Base-by-base conservation (phyloP, 2,888 invertebrate genomes). In the Lasioglossum vierecki region DNA sequence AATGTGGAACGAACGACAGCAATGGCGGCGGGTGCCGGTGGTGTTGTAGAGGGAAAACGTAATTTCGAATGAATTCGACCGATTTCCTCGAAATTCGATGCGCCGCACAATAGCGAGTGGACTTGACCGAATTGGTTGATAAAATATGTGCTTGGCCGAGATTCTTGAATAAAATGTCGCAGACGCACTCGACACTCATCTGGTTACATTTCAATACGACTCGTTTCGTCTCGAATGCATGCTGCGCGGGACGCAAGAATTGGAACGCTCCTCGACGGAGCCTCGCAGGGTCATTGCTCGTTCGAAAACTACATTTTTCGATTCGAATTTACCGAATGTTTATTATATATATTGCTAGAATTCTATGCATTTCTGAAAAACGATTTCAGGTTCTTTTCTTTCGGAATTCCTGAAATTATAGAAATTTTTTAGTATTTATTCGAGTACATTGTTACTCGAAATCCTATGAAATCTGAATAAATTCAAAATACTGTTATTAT, bases 81-180 rank as follows among this genome's bases (percentile, higher is more conserved):
- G 76, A 76, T 76, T 68, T 75, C 53, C 68, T 8, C 79, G 72
- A 76, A 77, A 79, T 77, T 73, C 66, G 79, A 44, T 46, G 53
- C 49, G 1, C 39, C 8, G 57, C 35, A 84, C 57, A 86, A 85
- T 85, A 73, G 70, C 74, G 79, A 74, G 39, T 74, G 86, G 82
- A 83, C 83, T 86, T 87, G 87, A 81, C 86, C 87, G 86, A 68
- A 78, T 87, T 87, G 63, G 77, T 72, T 44, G 77, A 66, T 79
- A 72, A 84, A 87, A 84, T 84, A 78, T 74, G 77, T 76, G 73
- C 78, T 82, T 87, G 82, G 84, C 86, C 86, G 83, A 87, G 87
- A 87, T 79, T 84, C 75, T 71, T 68, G 72, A 66, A 84, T 84
- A 86, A 87, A 84, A 83, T 70, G 70, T 74, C 63, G 74, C 73